phyloP scores from a whole-genome alignment of 2,113 vertebrate genomes.

The Macrotus californicus region DNA sequence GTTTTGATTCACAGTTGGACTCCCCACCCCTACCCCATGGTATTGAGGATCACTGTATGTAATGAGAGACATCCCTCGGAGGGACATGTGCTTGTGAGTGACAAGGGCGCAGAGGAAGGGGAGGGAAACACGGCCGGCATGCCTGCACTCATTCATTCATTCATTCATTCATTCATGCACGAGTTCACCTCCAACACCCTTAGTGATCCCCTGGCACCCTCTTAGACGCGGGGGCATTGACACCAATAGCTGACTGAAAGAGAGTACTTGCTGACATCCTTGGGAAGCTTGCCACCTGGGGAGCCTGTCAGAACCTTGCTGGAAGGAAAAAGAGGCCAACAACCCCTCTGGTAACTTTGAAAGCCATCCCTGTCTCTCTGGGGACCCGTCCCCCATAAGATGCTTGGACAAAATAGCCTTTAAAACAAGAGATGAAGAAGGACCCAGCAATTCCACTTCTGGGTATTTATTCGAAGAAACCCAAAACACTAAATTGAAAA shows the following conservation, averaged over 20 bases:
- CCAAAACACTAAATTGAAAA: no score
- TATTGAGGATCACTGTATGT: not conserved
- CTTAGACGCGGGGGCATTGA: not conserved
- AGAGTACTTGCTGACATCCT: not conserved
- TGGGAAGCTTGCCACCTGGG: not conserved
- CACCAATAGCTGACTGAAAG: not conserved
- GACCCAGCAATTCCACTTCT: no score
- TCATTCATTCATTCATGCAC: not conserved
- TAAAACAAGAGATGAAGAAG: no score
- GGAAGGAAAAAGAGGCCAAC: not conserved
- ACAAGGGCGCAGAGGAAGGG: not conserved
- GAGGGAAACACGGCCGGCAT: not conserved
- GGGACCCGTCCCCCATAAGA: not conserved
- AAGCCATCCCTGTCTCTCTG: not conserved
- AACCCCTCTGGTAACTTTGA: not conserved
- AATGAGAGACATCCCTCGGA: not conserved
- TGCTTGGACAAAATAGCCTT: not conserved
- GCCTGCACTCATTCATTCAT: not conserved
- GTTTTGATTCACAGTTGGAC: not conserved
- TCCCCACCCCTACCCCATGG: accelerated
- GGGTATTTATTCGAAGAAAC: no score
- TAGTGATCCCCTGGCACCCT: not conserved
- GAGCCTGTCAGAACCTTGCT: not conserved
- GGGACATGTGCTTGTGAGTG: not conserved
- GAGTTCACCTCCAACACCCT: not conserved